These are phyloP conservation scores for Coleophora deauratella DNA, from an alignment of 2,888 invertebrate genomes.

Conservation along the genomic window DNA sequence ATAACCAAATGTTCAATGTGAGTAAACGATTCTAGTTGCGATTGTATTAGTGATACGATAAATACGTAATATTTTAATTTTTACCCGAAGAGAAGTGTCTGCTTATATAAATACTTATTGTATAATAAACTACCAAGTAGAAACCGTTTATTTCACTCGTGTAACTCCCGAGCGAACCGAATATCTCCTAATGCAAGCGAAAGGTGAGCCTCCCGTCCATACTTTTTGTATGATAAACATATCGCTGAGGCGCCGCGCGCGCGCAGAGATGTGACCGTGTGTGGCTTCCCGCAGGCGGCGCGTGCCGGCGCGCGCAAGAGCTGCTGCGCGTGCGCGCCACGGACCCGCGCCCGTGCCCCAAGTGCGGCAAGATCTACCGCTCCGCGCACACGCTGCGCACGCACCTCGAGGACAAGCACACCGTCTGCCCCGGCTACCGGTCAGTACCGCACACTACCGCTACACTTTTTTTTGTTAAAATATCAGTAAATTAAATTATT, in stretches of 20 bases:
- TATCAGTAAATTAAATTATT: no score
- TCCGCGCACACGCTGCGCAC: constrained; percentile 93
- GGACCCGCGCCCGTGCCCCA: constrained; percentile 93
- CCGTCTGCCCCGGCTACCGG: constrained; percentile 91
- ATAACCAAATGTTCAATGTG: constrained; percentile 73
- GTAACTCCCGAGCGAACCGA: no score
- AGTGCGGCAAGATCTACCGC: constrained; percentile 94
- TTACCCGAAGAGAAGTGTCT: constrained; percentile 68
- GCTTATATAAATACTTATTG: constrained; percentile 62
- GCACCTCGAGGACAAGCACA: constrained; percentile 94
- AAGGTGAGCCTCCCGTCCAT: no score
- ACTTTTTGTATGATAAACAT: no score
- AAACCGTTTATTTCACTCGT: constrained; percentile 28
- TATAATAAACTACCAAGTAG: constrained; percentile 73
- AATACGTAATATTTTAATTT: constrained; percentile 74
- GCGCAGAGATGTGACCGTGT: no score
- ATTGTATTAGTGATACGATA: constrained; percentile 72
- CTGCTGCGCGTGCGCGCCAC: constrained; percentile 91
- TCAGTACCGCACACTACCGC: constrained; percentile 23
- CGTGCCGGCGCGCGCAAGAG: constrained; percentile 86
- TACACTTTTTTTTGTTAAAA: no score
- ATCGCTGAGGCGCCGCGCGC: no score
- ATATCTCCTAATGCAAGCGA: no score
- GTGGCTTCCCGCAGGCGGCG: constrained; percentile 54
- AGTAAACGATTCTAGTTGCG: constrained; percentile 72